Conservation (phyloP, 2,797 vertebrate species). For the Melanotaenia nigrans region DNA sequence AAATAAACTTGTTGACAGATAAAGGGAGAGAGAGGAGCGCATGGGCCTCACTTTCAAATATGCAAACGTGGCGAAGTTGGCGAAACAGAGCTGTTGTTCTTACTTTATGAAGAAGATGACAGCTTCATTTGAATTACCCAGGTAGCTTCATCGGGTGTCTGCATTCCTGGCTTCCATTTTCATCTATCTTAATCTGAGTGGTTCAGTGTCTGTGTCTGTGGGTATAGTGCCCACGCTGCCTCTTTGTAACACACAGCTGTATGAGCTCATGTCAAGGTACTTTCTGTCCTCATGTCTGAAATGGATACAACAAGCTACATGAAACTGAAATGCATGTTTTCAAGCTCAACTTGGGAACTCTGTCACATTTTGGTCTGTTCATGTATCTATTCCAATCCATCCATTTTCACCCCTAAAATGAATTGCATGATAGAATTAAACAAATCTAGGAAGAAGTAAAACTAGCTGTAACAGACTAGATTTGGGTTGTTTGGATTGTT, state of each 20-base stretch:
- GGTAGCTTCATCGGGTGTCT: slow-evolving; percentile 41
- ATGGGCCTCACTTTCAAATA: slow-evolving; percentile 22
- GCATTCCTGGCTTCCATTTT: slow-evolving; percentile 30
- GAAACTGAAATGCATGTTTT: slow-evolving; percentile 1
- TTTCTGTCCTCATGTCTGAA: slow-evolving; percentile 29
- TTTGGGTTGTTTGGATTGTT: neutral
- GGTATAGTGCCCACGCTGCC: slow-evolving; percentile 14
- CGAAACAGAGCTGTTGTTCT: slow-evolving; percentile 16
- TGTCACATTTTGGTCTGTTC: too few relatives aligned
- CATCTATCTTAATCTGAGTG: slow-evolving; percentile 52
- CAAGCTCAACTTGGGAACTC: too few relatives aligned
- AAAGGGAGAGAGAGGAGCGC: slow-evolving; percentile 5
- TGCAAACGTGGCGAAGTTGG: slow-evolving; percentile 19
- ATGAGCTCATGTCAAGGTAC: slow-evolving; percentile 17
- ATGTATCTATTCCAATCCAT: too few relatives aligned
- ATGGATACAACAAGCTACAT: neutral
- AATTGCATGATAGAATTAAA: too few relatives aligned
- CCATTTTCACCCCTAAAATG: too few relatives aligned
- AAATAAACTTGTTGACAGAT: slow-evolving; percentile 67
- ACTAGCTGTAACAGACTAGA: neutral
- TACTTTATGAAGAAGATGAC: slow-evolving; percentile 38
- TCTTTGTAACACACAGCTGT: slow-evolving; percentile 32
- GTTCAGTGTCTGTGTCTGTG: slow-evolving; percentile 44
- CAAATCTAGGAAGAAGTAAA: slow-evolving; percentile 3
- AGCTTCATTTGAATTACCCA: slow-evolving; percentile 37